Evolutionary conservation across 2,888 invertebrate genomes (phyloP).

Genomic region (Encarsia formosa): DNA sequence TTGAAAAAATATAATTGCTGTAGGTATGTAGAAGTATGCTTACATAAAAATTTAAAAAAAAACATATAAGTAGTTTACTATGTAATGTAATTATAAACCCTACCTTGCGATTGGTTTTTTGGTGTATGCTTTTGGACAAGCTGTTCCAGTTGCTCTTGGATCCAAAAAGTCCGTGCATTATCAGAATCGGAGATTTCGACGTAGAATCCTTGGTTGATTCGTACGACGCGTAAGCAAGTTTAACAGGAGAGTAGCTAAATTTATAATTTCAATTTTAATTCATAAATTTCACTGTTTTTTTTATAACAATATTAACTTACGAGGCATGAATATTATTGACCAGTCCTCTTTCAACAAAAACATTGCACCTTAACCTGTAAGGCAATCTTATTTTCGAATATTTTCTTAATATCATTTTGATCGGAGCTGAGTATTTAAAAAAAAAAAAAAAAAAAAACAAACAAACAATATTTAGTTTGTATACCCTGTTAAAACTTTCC

Average conservation of each 20-base stretch:
- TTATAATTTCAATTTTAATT: not conserved
- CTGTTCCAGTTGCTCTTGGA: slow-evolving; percentile 84
- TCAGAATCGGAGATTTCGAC: slow-evolving; percentile 64
- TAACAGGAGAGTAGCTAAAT: too few relatives aligned
- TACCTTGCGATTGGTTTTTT: slow-evolving; percentile 63
- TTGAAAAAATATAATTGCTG: too few relatives aligned
- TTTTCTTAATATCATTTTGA: slow-evolving; percentile 12
- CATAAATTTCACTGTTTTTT: not conserved
- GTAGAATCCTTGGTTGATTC: slow-evolving; percentile 54
- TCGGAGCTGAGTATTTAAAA: too few relatives aligned
- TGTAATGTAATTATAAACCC: slow-evolving; percentile 42
- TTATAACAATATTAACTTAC: too few relatives aligned
- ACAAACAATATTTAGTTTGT: too few relatives aligned
- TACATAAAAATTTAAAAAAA: not conserved
- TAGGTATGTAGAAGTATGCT: too few relatives aligned
- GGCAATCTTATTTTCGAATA: slow-evolving; percentile 3
- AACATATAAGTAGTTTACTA: too few relatives aligned
- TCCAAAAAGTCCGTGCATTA: slow-evolving; percentile 85
- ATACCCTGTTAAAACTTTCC: too few relatives aligned
- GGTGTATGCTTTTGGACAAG: slow-evolving; percentile 67
- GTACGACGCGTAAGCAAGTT: slow-evolving; percentile 66
- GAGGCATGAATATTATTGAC: not conserved
- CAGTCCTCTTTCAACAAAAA: slow-evolving; percentile 12
- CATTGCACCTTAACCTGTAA: slow-evolving; percentile 14
- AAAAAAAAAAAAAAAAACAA: too few relatives aligned